These are phyloP conservation scores for Drosophila teissieri DNA, from an alignment of 1,140 invertebrate species.

Conservation along the genomic window DNA sequence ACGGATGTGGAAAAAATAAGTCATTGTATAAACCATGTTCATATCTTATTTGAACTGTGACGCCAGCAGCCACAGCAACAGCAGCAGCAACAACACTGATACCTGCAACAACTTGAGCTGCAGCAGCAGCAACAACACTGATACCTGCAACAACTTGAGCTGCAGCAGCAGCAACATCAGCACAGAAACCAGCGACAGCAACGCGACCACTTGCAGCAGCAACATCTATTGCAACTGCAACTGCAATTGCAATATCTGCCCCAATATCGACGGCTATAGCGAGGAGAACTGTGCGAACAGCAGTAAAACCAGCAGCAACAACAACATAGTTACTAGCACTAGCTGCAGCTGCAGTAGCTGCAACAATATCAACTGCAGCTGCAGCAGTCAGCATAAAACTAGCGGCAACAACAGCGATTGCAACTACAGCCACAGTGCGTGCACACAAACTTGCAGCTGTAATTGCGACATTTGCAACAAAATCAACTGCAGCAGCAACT, in stretches of 20 bases:
- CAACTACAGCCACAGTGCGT: constrained; percentile 6
- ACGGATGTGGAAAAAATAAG: constrained; percentile 22
- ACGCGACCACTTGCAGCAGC: constrained; percentile 16
- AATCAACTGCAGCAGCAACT: constrained; percentile 17
- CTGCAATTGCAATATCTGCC: constrained; percentile 8
- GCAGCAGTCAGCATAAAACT: not conserved
- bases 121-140: constrained; percentile 1
- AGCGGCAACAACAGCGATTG: constrained; percentile 18
- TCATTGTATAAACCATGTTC: constrained; percentile 64
- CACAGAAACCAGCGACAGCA: not conserved
- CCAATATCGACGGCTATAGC: constrained; percentile 3
- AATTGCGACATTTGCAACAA: constrained; percentile 23
- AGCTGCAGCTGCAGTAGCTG: not conserved
- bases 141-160: not conserved
- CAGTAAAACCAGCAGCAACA: constrained; percentile 3
- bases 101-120: constrained; percentile 1
- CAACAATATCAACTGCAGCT: constrained; percentile 13
- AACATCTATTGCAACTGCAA: constrained; percentile 10
- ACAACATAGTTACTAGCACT: not conserved
- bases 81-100: not conserved
- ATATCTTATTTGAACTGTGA: constrained; percentile 81
- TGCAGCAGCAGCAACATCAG: not conserved
- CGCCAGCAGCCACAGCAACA: constrained; percentile 31
- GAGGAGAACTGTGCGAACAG: not conserved
- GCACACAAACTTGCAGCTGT: constrained; percentile 8